Percentiles rank a stretch among this genome's conserved stretches.
Conservation (phyloP, 2,888 invertebrate genomes). For the Brachypalpus laphriformis region DNA sequence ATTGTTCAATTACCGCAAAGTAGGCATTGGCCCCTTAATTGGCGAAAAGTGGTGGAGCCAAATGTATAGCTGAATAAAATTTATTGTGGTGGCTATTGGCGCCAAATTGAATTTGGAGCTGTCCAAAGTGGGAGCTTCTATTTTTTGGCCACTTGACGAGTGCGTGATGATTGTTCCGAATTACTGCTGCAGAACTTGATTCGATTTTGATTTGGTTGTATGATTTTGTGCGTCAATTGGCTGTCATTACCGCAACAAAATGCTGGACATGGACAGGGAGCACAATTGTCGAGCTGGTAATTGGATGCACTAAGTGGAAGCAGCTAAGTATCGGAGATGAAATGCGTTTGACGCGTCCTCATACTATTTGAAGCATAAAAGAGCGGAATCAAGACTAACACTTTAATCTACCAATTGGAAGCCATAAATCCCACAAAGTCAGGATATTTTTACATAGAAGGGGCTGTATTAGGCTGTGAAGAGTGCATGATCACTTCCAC, state of each 20-base stretch:
- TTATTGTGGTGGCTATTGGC: neutral
- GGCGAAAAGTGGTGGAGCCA: slow-evolving; percentile 6
- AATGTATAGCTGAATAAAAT: neutral
- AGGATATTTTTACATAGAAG: too few species aligned
- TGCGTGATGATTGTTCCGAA: slow-evolving; percentile 18
- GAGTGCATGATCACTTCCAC: too few species aligned
- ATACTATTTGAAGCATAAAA: too few species aligned
- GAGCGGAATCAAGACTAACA: too few species aligned
- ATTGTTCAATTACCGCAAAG: slow-evolving; percentile 30
- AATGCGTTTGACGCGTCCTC: too few species aligned
- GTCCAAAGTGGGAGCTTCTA: neutral
- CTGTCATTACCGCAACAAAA: neutral
- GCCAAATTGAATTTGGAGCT: neutral
- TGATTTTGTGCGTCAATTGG: neutral
- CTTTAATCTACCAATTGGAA: too few species aligned
- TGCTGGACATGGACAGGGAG: neutral
- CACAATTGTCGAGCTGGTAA: neutral
- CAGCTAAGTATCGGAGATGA: too few species aligned
- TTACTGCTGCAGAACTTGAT: slow-evolving; percentile 3
- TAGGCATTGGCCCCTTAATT: slow-evolving; percentile 3
- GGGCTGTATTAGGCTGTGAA: too few species aligned
- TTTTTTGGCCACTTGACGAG: slow-evolving; percentile 4
- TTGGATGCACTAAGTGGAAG: neutral
- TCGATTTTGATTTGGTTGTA: neutral
- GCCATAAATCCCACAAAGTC: too few species aligned